A percentile compares a stretch with the other conserved stretches of the same genome.
These are phyloP conservation scores for Drosophila orena DNA, from an alignment of 1,140 invertebrate genomes.

Conservation along the genomic window DNA sequence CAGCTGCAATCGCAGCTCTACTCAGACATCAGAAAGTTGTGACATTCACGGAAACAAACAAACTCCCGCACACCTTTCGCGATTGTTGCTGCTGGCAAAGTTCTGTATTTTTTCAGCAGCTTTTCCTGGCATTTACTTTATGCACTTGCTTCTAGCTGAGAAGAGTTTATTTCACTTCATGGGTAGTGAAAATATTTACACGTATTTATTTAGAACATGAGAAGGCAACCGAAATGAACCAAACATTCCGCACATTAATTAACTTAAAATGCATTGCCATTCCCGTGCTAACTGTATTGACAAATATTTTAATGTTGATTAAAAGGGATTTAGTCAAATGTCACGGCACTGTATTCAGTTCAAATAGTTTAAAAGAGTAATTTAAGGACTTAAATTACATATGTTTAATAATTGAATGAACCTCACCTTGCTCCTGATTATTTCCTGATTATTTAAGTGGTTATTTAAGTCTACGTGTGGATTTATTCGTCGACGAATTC, in stretches of 20 bases:
- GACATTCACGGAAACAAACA: conserved; percentile 61
- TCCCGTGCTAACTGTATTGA: not conserved
- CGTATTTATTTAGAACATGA: conserved; percentile 40
- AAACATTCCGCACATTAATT: conserved; percentile 61
- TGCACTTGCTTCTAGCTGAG: conserved; percentile 42
- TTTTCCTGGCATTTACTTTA: conserved; percentile 56
- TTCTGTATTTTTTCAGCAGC: conserved; percentile 30
- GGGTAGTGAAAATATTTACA: conserved; percentile 46
- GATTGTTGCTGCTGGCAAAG: conserved; percentile 46
- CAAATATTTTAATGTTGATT: too few species aligned
- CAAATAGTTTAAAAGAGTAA: too few species aligned
- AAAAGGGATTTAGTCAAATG: too few species aligned
- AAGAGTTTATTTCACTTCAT: conserved; percentile 67
- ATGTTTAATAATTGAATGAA: not conserved
- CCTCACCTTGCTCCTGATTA: not conserved
- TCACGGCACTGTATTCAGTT: too few species aligned
- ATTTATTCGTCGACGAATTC: conserved; percentile 3
- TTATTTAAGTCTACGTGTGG: not conserved
- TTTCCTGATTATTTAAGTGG: conserved; percentile 21
- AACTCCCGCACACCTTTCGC: conserved; percentile 38
- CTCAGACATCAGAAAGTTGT: conserved; percentile 72
- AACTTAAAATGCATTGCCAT: conserved; percentile 46
- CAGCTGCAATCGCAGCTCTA: conserved; percentile 18
- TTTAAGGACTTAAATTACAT: too few species aligned
- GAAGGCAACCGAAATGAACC: conserved; percentile 14